Evolutionary conservation across 2,888 invertebrate genomes (phyloP).

Genomic region (Maniola hyperantus): DNA sequence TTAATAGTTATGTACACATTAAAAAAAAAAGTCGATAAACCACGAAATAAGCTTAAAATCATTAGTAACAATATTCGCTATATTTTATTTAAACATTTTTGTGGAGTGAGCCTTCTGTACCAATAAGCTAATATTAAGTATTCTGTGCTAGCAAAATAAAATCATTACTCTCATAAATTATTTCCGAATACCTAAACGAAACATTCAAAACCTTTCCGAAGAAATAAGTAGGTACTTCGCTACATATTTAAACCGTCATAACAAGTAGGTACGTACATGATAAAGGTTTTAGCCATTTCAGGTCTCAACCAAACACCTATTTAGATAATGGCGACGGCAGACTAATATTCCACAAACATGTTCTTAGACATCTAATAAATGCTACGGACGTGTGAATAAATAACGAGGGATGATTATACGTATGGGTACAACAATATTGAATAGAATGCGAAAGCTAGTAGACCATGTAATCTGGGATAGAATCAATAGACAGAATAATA

Average conservation of each 20-base stretch:
- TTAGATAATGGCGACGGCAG: conserved; percentile 2
- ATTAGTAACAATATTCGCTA: no score
- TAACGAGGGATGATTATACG: not conserved
- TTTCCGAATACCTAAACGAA: no score
- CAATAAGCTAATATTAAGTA: no score
- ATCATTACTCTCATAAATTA: not conserved
- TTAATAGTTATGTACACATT: no score
- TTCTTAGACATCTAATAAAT: conserved; percentile 4
- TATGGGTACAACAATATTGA: not conserved
- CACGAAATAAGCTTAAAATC: no score
- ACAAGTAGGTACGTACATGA: not conserved
- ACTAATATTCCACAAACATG: conserved; percentile 7
- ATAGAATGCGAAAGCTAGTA: not conserved
- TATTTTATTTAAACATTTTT: no score
- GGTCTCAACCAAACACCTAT: conserved; percentile 2
- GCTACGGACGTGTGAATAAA: not conserved
- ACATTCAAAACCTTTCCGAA: not conserved
- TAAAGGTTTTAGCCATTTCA: conserved; percentile 1
- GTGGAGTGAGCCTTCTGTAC: no score
- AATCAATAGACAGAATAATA: conserved; percentile 3
- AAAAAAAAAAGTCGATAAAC: no score
- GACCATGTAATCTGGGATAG: conserved; percentile 1
- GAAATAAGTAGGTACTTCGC: not conserved
- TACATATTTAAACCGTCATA: not conserved
- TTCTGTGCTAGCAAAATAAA: no score